Conservation (phyloP, 2,797 vertebrate species). For the Argentina silus region DNA sequence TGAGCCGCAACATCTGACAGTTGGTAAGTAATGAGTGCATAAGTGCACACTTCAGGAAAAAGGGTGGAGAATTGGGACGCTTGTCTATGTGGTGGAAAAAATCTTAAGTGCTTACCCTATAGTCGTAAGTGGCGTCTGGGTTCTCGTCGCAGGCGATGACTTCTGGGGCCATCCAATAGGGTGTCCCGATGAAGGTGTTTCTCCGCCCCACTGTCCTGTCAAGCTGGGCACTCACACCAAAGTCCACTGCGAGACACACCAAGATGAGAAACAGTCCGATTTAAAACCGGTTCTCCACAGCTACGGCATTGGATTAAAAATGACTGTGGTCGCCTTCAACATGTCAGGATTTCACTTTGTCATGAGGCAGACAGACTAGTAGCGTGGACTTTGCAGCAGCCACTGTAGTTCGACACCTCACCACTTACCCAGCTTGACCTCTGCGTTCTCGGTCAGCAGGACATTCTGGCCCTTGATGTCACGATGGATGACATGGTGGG, state of each 20-base stretch:
- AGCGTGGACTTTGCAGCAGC: too few species aligned
- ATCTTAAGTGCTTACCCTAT: conserved; percentile 81
- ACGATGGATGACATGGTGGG: conserved; percentile 95
- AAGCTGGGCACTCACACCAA: conserved; percentile 94
- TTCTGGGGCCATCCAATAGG: conserved; percentile 97
- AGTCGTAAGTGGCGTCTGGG: conserved; percentile 96
- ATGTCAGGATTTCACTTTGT: too few species aligned
- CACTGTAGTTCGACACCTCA: background rate
- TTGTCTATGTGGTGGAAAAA: too few species aligned
- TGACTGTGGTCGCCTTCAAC: background rate
- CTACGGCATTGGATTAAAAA: background rate
- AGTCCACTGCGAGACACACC: conserved; percentile 82
- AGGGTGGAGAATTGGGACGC: too few species aligned
- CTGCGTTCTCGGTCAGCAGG: conserved; percentile 92
- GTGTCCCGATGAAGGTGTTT: conserved; percentile 97
- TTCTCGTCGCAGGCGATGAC: conserved; percentile 97
- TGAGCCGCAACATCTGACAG: background rate
- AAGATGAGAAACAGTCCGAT: background rate
- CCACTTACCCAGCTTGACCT: conserved; percentile 92
- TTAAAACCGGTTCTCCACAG: background rate
- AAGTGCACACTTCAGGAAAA: too few species aligned
- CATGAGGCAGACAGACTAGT: too few species aligned
- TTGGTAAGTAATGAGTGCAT: too few species aligned
- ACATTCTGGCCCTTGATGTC: conserved; percentile 98
- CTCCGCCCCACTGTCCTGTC: conserved; percentile 94